Evolutionary conservation across 2,797 vertebrate species (phyloP).

Genomic region (Lepidocolaptes lacrymiger): DNA sequence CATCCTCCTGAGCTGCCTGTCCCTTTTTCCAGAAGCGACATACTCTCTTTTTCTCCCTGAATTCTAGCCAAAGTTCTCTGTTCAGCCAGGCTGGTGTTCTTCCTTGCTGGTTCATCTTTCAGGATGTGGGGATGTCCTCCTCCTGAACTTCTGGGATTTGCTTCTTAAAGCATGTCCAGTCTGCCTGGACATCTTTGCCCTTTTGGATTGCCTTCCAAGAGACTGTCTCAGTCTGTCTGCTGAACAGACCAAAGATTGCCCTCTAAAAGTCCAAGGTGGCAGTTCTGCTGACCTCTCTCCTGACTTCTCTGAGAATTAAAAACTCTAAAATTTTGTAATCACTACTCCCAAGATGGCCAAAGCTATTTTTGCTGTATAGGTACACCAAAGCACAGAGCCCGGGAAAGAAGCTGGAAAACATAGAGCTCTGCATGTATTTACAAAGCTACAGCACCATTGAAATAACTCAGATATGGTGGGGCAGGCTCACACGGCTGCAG

Average conservation of each 20-base stretch:
- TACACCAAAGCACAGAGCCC: background rate
- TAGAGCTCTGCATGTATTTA: background rate
- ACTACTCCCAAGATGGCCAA: background rate
- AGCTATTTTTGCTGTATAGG: background rate
- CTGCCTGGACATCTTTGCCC: background rate
- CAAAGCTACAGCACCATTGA: background rate
- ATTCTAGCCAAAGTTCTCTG: background rate
- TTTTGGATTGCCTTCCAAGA: background rate
- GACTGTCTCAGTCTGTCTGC: background rate
- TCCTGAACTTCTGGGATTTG: background rate
- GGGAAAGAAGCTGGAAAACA: background rate
- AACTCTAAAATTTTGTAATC: background rate
- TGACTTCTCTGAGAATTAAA: background rate
- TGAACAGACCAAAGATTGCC: background rate
- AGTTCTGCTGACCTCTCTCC: background rate
- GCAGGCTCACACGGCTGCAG: background rate
- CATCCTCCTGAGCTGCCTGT: background rate
- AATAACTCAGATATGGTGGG: background rate
- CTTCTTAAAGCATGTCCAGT: background rate
- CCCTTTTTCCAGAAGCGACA: background rate
- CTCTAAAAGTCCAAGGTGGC: background rate
- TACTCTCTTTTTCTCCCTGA: background rate
- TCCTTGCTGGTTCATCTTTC: background rate
- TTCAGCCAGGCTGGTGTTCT: background rate
- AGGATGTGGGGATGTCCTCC: background rate